phyloP scores from a whole-genome alignment of 2,113 vertebrate genomes.

The Microcebus jonahi region DNA sequence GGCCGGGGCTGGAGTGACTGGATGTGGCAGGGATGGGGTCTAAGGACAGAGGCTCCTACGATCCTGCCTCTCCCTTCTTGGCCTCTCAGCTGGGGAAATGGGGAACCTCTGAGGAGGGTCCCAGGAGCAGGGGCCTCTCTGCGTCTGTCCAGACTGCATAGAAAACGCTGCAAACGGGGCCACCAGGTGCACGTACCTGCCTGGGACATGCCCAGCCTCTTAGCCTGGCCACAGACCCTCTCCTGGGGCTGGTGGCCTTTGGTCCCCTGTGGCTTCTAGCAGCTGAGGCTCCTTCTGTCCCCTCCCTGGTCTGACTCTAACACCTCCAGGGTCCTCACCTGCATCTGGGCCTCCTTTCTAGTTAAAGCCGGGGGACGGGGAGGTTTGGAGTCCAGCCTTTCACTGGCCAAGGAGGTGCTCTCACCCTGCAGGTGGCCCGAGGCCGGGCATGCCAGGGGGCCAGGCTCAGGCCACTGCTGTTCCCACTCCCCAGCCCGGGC shows the following conservation, averaged over 20 bases:
- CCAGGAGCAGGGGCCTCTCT: background rate
- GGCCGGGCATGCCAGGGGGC: background rate
- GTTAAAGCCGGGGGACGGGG: background rate
- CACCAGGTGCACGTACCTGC: background rate
- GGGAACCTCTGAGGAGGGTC: background rate
- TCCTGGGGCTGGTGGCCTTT: background rate
- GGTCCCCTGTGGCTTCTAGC: background rate
- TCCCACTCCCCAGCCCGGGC: background rate
- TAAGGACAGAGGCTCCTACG: fast-evolving
- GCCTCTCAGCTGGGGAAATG: fast-evolving
- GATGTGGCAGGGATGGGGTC: background rate
- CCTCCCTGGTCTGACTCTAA: fast-evolving
- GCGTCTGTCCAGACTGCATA: background rate
- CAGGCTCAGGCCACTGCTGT: fast-evolving
- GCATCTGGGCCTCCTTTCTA: too few species aligned
- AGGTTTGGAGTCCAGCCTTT: too few species aligned
- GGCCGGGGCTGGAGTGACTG: fast-evolving
- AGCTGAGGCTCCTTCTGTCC: background rate
- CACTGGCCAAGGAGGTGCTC: background rate
- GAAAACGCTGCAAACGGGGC: background rate
- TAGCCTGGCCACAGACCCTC: background rate
- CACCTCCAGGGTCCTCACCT: background rate
- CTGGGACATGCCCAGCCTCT: background rate
- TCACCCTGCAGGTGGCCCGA: background rate
- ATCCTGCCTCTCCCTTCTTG: background rate